These are phyloP conservation scores for Lapara coniferarum DNA, from an alignment of 2,888 invertebrate genomes.

Conservation along the genomic window DNA sequence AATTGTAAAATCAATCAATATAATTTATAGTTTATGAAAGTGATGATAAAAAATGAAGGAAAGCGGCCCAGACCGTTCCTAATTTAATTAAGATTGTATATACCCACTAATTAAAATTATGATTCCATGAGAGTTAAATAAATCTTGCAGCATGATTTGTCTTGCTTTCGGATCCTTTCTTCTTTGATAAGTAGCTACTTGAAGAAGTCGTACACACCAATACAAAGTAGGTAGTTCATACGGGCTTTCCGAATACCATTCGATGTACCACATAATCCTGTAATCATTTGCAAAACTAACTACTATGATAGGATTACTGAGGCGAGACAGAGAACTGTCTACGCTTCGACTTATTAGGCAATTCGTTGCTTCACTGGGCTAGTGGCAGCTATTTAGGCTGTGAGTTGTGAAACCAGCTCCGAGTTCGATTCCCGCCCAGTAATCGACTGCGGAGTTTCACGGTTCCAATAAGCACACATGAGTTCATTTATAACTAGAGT, in stretches of 20 bases:
- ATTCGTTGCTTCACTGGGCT: too few relatives aligned
- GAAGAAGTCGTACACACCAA: slow-evolving; percentile 68
- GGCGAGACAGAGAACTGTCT: too few relatives aligned
- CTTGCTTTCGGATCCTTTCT: slow-evolving; percentile 33
- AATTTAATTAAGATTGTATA: background rate
- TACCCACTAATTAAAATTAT: slow-evolving; percentile 66
- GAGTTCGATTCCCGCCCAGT: too few relatives aligned
- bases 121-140: slow-evolving; percentile 68
- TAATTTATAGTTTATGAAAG: slow-evolving; percentile 6
- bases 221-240: slow-evolving; percentile 65
- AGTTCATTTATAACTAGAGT: too few relatives aligned
- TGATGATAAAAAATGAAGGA: background rate
- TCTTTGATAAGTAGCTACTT: slow-evolving; percentile 44
- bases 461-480: too few relatives aligned
- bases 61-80: too few relatives aligned
- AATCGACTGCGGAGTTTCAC: too few relatives aligned
- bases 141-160: slow-evolving; percentile 42
- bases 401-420: too few relatives aligned
- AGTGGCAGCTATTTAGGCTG: too few relatives aligned
- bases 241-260: slow-evolving; percentile 72
- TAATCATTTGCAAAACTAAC: slow-evolving; percentile 27
- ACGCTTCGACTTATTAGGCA: too few relatives aligned
- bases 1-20: background rate
- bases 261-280: slow-evolving; percentile 76
- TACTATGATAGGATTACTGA: too few relatives aligned